Conservation (phyloP, 2,888 invertebrate genomes). For the Spialia ferax region DNA sequence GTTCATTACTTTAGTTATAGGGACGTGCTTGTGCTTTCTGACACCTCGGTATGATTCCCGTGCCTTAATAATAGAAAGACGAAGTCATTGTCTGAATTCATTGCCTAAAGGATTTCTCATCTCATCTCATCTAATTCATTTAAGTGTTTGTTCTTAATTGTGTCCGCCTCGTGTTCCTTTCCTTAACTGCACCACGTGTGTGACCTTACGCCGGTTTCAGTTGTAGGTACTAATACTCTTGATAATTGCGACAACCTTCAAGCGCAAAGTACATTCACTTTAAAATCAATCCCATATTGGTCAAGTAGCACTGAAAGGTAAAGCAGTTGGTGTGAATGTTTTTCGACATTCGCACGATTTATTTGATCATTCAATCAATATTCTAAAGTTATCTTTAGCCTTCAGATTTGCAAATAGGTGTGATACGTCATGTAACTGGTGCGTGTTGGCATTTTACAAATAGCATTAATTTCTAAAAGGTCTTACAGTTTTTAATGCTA, state of each 20-base stretch:
- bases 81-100: background rate
- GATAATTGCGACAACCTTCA: slow-evolving; percentile 62
- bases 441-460: background rate
- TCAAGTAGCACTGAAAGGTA: slow-evolving; percentile 16
- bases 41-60: background rate
- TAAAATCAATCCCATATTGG: slow-evolving; percentile 45
- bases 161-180: slow-evolving; percentile 50
- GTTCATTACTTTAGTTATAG: background rate
- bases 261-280: slow-evolving; percentile 62
- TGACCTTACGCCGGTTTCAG: slow-evolving; percentile 71
- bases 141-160: slow-evolving; percentile 45
- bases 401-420: background rate
- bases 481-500: no score
- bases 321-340: background rate
- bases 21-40: background rate
- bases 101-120: background rate
- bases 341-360: background rate
- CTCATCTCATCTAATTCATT: background rate
- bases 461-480: background rate
- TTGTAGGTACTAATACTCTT: slow-evolving; percentile 59
- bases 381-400: background rate
- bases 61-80: no score
- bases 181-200: slow-evolving; percentile 59
- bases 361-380: background rate
- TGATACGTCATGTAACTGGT: background rate